Evolutionary conservation across 2,888 invertebrate genomes (phyloP).

Genomic region (Odontomyia ornata): DNA sequence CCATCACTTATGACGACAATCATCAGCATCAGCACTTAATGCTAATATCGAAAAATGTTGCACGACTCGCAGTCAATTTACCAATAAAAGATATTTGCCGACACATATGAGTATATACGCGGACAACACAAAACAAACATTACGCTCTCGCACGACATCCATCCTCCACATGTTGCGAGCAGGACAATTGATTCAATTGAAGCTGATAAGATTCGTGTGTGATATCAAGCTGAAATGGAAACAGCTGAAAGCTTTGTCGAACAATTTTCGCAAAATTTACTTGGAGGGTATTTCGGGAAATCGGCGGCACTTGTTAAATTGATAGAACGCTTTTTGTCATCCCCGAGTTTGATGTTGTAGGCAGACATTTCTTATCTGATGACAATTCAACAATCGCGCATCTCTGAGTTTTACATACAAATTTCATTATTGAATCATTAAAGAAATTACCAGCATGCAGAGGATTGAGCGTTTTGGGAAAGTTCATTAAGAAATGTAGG

Average conservation of each 20-base stretch:
- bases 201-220: slow-evolving; percentile 9
- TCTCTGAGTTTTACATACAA: too few species aligned
- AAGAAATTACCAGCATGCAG: too few species aligned
- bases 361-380: too few species aligned
- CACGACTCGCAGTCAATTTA: slow-evolving; percentile 1
- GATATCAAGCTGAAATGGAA: neutral
- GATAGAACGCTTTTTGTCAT: too few species aligned
- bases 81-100: slow-evolving; percentile 28
- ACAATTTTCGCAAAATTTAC: neutral
- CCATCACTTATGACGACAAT: slow-evolving; percentile 4
- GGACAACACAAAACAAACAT: neutral
- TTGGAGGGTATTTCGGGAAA: neutral
- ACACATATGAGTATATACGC: neutral
- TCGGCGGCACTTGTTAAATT: too few species aligned
- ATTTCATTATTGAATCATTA: too few species aligned
- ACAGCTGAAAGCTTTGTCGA: neutral
- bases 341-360: too few species aligned
- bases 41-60: neutral
- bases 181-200: slow-evolving; percentile 16
- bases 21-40: slow-evolving; percentile 6
- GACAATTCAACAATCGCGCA: too few species aligned
- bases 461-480: too few species aligned
- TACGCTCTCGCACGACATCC: neutral
- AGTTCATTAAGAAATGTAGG: too few species aligned
- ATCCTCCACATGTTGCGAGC: neutral